A percentile compares a stretch with the other conserved stretches of the same genome.
These are phyloP conservation scores for Tylochromis polylepis DNA, from an alignment of 2,113 vertebrate genomes.

Conservation along the genomic window DNA sequence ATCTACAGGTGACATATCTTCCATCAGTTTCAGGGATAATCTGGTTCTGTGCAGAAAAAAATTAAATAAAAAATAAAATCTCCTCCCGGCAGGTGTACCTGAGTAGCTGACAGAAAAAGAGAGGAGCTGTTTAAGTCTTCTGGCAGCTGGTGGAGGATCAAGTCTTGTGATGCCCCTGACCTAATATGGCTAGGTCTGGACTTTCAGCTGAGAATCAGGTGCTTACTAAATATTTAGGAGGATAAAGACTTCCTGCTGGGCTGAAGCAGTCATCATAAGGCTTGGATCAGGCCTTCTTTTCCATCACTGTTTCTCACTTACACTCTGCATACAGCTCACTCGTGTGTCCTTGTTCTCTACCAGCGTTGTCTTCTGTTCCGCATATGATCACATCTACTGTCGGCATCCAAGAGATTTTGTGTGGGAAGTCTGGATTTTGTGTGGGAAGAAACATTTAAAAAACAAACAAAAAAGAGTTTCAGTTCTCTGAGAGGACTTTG, in stretches of 20 bases:
- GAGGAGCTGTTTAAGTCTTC: neutral
- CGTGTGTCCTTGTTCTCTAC: neutral
- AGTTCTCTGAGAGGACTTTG: neutral
- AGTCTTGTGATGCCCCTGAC: constrained; percentile 53
- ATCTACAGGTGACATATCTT: constrained; percentile 24
- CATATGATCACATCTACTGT: neutral
- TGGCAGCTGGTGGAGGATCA: constrained; percentile 20
- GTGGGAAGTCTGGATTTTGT: constrained; percentile 15
- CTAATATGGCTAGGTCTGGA: constrained; percentile 39
- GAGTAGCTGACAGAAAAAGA: neutral
- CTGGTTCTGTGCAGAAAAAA: neutral
- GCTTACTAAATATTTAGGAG: constrained; percentile 51
- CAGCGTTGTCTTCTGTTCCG: neutral
- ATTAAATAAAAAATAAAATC: neutral
- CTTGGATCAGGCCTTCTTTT: neutral
- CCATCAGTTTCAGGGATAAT: constrained; percentile 9
- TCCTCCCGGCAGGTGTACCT: neutral
- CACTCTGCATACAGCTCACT: neutral
- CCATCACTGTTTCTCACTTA: neutral
- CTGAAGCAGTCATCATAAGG: constrained; percentile 6
- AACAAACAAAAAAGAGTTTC: neutral
- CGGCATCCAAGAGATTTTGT: constrained; percentile 1
- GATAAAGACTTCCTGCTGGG: constrained; percentile 48
- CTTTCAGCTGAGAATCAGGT: constrained; percentile 63
- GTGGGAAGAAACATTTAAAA: neutral